A percentile compares a stretch with the other conserved stretches of the same genome.
phyloP scores from a whole-genome alignment of 2,797 vertebrate genomes.

The Ptychobarbus kaznakovi region DNA sequence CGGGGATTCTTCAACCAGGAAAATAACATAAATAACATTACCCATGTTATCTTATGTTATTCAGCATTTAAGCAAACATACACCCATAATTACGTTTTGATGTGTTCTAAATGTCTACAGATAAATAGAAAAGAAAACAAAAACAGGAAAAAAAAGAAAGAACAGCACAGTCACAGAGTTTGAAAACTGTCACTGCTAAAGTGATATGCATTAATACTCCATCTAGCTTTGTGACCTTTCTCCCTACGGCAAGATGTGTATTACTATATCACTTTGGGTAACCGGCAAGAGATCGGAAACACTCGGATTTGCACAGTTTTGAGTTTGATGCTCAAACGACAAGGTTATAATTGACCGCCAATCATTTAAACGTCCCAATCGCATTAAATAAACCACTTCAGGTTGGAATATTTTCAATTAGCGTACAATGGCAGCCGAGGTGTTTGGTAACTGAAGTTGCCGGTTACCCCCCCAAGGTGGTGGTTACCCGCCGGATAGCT shows the following conservation, averaged over 20 bases:
- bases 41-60: conserved; percentile 99
- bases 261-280: conserved; percentile 99
- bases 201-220: conserved; percentile 97
- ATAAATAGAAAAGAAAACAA: conserved; percentile 58
- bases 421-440: conserved; percentile 51
- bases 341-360: background rate
- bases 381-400: background rate
- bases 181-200: conserved; percentile 83
- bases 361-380: background rate
- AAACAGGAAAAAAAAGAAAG: conserved; percentile 44
- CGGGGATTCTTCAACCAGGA: conserved; percentile 96
- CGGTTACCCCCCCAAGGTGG: conserved; percentile 89
- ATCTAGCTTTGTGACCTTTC: conserved; percentile 86
- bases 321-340: background rate
- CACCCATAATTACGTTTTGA: conserved; percentile 76
- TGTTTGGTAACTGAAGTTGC: conserved; percentile 80
- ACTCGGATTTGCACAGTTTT: conserved; percentile 66
- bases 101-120: conserved; percentile 61
- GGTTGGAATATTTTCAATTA: conserved; percentile 7
- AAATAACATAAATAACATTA: conserved; percentile 99
- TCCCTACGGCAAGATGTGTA: conserved; percentile 96
- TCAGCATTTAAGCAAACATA: conserved; percentile 79
- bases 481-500: conserved; percentile 90
- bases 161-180: conserved; percentile 70
- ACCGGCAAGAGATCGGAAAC: conserved; percentile 90